Evolutionary conservation across 2,888 invertebrate species (phyloP).

Genomic region (Drosophila nr. medialis): DNA sequence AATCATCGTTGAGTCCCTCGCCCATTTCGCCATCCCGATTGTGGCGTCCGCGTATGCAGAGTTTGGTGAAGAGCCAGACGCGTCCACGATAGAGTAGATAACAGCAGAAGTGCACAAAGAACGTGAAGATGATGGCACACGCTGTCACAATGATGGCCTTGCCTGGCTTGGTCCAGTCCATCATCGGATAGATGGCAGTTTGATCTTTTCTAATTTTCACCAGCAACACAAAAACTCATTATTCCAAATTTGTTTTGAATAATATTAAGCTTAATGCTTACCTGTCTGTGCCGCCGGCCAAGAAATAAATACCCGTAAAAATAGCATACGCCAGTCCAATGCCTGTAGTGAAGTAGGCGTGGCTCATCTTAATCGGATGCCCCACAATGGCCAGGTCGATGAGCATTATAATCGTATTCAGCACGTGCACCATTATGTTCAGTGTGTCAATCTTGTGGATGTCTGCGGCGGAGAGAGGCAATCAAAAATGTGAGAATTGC

Average conservation of each 20-base stretch:
- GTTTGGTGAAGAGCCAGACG: slow-evolving; percentile 84
- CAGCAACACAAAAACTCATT: slow-evolving; percentile 42
- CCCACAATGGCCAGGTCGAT: slow-evolving; percentile 89
- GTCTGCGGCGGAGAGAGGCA: slow-evolving; percentile 63
- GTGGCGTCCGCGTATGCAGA: slow-evolving; percentile 83
- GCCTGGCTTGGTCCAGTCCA: slow-evolving; percentile 90
- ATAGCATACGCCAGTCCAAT: slow-evolving; percentile 88
- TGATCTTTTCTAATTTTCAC: slow-evolving; percentile 86
- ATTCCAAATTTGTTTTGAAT: background rate
- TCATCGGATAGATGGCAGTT: slow-evolving; percentile 89
- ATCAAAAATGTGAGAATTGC: slow-evolving; percentile 14
- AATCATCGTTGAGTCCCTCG: slow-evolving; percentile 83
- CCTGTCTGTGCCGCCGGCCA: slow-evolving; percentile 89
- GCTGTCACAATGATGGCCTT: slow-evolving; percentile 86
- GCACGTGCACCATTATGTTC: slow-evolving; percentile 85
- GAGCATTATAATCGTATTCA: slow-evolving; percentile 91
- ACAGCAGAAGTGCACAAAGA: slow-evolving; percentile 87
- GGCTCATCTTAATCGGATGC: slow-evolving; percentile 88
- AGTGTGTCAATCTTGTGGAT: slow-evolving; percentile 84
- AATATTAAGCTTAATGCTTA: slow-evolving; percentile 78
- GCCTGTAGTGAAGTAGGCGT: slow-evolving; percentile 87
- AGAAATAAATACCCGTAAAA: slow-evolving; percentile 90
- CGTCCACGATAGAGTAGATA: slow-evolving; percentile 86
- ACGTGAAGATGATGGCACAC: slow-evolving; percentile 87
- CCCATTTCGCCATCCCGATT: slow-evolving; percentile 84